Conservation (phyloP, 1,140 invertebrate species). For the Trichoplusia ni region DNA sequence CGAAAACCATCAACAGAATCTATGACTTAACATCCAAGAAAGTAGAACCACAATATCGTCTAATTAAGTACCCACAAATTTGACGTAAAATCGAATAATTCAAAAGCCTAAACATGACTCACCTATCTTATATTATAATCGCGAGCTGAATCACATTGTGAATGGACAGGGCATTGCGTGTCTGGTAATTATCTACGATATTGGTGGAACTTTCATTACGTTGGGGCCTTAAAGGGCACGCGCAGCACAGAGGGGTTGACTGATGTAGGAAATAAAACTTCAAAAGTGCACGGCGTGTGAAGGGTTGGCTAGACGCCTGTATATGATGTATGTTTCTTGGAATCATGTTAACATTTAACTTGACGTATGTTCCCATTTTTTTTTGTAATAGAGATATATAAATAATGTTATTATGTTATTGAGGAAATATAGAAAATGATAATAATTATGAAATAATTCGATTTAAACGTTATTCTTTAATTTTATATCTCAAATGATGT, state of each 20-base stretch:
- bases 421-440: no score
- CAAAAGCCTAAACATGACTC: neutral
- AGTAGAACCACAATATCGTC: conserved; percentile 6
- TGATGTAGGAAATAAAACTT: conserved; percentile 20
- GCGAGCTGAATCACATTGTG: conserved; percentile 35
- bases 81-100: conserved; percentile 23
- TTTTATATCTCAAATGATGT: no score
- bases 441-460: no score
- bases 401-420: no score
- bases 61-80: conserved; percentile 20
- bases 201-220: conserved; percentile 27
- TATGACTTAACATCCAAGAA: neutral
- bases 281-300: conserved; percentile 18
- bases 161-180: conserved; percentile 59
- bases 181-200: conserved; percentile 55
- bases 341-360: no score
- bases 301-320: conserved; percentile 4
- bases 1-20: neutral
- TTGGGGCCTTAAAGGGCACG: conserved; percentile 24
- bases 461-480: no score
- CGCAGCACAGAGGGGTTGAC: neutral
- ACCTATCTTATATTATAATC: conserved; percentile 30
- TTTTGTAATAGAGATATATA: no score
- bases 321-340: neutral
- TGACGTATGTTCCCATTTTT: no score